Evolutionary conservation across 2,797 vertebrate genomes (phyloP).

Genomic region (Lepus oiostolus): DNA sequence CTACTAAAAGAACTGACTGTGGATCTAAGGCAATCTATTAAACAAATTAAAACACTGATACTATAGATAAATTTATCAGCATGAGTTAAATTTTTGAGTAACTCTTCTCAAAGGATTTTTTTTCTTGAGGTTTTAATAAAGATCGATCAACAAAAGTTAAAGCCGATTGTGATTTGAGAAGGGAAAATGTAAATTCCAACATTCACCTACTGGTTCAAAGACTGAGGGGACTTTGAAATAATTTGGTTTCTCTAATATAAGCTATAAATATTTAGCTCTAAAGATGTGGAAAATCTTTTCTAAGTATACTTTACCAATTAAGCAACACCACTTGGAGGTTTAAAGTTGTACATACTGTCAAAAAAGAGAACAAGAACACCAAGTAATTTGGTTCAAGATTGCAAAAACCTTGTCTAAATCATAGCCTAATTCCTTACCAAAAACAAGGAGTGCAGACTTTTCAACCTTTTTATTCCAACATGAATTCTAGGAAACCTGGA

Average conservation of each 20-base stretch:
- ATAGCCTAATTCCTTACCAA: not conserved
- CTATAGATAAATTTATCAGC: not conserved
- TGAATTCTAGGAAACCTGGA: not conserved
- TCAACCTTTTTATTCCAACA: not conserved
- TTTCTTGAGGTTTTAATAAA: slow-evolving; percentile 41
- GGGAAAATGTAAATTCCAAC: slow-evolving; percentile 6
- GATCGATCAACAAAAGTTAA: not conserved
- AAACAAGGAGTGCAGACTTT: not conserved
- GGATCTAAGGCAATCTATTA: not conserved
- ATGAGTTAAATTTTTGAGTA: slow-evolving; percentile 15
- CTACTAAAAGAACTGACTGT: not conserved
- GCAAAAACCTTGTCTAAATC: not conserved
- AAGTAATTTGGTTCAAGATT: slow-evolving; percentile 27
- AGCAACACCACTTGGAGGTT: not conserved
- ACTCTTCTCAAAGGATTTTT: slow-evolving; percentile 13
- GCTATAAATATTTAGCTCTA: slow-evolving; percentile 54
- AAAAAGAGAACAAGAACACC: slow-evolving; percentile 27
- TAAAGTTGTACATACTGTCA: not conserved
- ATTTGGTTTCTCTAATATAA: slow-evolving; percentile 18
- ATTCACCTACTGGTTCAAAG: slow-evolving; percentile 41
- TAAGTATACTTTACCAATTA: slow-evolving; percentile 35
- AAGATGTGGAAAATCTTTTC: slow-evolving; percentile 36
- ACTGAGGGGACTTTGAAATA: slow-evolving; percentile 66
- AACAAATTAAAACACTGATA: not conserved
- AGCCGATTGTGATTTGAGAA: not conserved